These are phyloP conservation scores for Macquaria ambigua DNA, from an alignment of 2,113 vertebrate species.

Conservation along the genomic window DNA sequence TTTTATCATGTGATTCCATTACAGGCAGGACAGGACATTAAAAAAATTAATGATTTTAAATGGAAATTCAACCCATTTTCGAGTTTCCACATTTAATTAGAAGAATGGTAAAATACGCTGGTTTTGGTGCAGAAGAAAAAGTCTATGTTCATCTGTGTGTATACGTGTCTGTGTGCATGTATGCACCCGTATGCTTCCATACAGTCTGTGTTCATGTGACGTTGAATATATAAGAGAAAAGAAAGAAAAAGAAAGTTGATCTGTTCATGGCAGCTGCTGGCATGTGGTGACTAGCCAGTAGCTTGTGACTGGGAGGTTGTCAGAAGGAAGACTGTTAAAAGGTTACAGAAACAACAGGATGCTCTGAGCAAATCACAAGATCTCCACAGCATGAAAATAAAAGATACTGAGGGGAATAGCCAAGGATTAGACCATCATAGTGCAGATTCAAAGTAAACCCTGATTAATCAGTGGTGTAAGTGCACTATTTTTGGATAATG, in stretches of 20 bases:
- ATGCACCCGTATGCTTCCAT: not conserved
- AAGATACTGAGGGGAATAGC: conserved; percentile 37
- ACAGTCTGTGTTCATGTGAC: conserved; percentile 63
- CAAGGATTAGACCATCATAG: conserved; percentile 28
- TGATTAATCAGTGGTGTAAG: conserved; percentile 37
- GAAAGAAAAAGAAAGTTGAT: conserved; percentile 56
- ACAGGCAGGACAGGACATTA: not conserved
- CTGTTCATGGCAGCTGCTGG: conserved; percentile 67
- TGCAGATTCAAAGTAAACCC: conserved; percentile 33
- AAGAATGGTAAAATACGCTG: not conserved
- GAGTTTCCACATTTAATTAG: not conserved
- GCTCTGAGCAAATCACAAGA: conserved; percentile 87
- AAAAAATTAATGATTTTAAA: not conserved
- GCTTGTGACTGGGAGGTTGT: conserved; percentile 84
- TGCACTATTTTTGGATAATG: conserved; percentile 45
- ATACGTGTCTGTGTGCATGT: not conserved
- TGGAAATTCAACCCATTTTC: not conserved
- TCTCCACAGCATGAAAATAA: conserved; percentile 54
- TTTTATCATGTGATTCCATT: not conserved
- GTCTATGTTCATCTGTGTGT: not conserved
- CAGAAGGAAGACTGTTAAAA: conserved; percentile 79
- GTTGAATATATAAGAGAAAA: conserved; percentile 54
- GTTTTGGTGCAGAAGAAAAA: not conserved
- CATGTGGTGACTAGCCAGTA: conserved; percentile 79
- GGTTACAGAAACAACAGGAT: conserved; percentile 81